Conservation (phyloP, 2,888 invertebrate genomes). For the Noctua comes region DNA sequence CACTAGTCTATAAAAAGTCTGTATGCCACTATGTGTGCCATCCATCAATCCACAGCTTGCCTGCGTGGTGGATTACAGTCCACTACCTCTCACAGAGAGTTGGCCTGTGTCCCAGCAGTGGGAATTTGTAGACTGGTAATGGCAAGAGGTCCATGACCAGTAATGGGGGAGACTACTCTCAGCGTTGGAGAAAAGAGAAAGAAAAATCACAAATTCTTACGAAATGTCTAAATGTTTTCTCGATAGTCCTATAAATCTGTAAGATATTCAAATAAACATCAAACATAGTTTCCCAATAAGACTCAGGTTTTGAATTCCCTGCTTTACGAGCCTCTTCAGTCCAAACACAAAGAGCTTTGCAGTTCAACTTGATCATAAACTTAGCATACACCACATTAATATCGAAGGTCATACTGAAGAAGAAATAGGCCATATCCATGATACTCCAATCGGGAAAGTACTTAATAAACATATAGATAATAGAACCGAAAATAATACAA, state of each 20-base stretch:
- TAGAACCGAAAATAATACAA: slow-evolving; percentile 19
- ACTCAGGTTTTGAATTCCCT: slow-evolving; percentile 14
- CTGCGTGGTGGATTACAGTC: background rate
- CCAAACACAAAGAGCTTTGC: slow-evolving; percentile 23
- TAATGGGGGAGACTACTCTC: background rate
- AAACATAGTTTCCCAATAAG: slow-evolving; percentile 36
- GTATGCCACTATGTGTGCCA: background rate
- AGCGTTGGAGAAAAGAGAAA: background rate
- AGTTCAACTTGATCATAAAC: slow-evolving; percentile 16
- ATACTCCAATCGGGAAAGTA: slow-evolving; percentile 4
- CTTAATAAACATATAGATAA: slow-evolving; percentile 4
- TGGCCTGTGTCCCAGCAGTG: background rate
- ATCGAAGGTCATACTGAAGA: slow-evolving; percentile 36
- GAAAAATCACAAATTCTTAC: slow-evolving; percentile 7
- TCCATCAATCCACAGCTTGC: background rate
- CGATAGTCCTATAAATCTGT: slow-evolving; percentile 8
- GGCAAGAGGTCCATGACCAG: background rate
- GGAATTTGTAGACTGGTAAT: background rate
- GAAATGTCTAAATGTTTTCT: background rate
- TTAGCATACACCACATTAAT: slow-evolving; percentile 20
- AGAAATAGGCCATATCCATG: slow-evolving; percentile 9
- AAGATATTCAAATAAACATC: slow-evolving; percentile 33
- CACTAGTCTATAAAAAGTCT: background rate
- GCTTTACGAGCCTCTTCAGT: slow-evolving; percentile 1
- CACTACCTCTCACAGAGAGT: background rate